Base-by-base conservation (phyloP, 2,888 invertebrate species). In the Drosophila kuntzei region DNA sequence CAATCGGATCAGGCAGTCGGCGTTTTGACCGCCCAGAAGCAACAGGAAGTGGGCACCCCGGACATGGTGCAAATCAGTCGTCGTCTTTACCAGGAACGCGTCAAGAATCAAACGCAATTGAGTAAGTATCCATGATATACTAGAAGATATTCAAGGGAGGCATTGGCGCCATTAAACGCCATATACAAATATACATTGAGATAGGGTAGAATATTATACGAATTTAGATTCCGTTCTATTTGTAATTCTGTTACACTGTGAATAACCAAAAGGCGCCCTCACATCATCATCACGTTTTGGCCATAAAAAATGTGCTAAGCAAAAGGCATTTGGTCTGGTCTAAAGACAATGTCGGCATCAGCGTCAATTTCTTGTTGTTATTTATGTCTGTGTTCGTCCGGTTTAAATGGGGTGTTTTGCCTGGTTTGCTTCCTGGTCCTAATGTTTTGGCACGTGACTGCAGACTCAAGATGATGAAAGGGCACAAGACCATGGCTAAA, bases 11-110 rank as follows among this genome's bases (percentile, higher is more conserved):
- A 90, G 63, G 64, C 82, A 49, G 57, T 80, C 1, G 90, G 90
- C 32, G 81, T 65, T 7, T 29, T 90, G 22, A 91, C 91, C 18
- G 84, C 85, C 14, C 84, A 82, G 62, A 92, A 91, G 69, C 83
- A 80, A 65, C 69, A 82, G 16, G 83, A 91, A 37, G 78, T 86
- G 50, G 91, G 90, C 53, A 90, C 82, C 20, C 68, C 67, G 25
- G 87, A 89, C 18, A 82, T 66, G 16, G 91, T 90, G 12, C 87
- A 89, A 55, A 51, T 12, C 16, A 62, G 25, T 44, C 60, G 50
- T 7, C 50, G 61, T 6, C 43, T 20, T 7, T 54, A 64, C 18
- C 44, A 54, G 47, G 50, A 51, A 25, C 27, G 43, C 20, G 71
- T 25, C 67, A 80, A 54, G 70, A 77, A 20, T 71, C 67, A 29